Evolutionary conservation across 1,140 invertebrate genomes (phyloP).

Genomic region (Ctenoplectra terminalis): DNA sequence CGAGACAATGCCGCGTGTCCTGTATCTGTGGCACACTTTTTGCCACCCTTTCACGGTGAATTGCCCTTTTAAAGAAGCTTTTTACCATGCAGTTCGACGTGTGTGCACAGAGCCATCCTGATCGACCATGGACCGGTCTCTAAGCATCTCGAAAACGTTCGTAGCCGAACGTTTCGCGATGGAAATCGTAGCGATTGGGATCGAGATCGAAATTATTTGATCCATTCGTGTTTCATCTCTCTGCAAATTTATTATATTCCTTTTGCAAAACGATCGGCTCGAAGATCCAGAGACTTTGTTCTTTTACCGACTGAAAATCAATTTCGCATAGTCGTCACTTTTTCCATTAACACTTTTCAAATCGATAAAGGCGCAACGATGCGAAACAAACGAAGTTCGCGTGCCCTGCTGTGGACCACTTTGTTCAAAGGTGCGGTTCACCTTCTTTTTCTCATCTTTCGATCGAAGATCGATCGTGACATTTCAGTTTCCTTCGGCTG

Average conservation of each 20-base stretch:
- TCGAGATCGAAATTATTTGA: no score
- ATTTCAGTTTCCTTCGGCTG: background rate
- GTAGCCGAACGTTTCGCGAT: no score
- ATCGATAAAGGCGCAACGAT: background rate
- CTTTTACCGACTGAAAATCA: background rate
- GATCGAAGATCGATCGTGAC: background rate
- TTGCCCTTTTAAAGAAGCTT: slow-evolving; percentile 24
- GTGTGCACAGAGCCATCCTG: slow-evolving; percentile 5
- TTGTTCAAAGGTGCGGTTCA: background rate
- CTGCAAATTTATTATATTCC: no score
- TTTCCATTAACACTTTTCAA: background rate
- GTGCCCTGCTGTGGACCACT: background rate
- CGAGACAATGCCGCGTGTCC: background rate
- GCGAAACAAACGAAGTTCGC: background rate
- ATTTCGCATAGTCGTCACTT: background rate
- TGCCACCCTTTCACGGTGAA: slow-evolving; percentile 32
- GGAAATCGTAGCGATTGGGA: no score
- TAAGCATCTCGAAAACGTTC: no score
- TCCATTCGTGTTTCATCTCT: no score
- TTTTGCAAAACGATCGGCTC: no score
- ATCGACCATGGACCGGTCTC: background rate
- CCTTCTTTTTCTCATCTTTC: background rate
- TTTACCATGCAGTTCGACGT: background rate
- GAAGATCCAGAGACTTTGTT: no score
- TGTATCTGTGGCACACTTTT: slow-evolving; percentile 21